These are phyloP conservation scores for Xyrauchen texanus DNA, from an alignment of 2,113 vertebrate genomes.

Conservation along the genomic window DNA sequence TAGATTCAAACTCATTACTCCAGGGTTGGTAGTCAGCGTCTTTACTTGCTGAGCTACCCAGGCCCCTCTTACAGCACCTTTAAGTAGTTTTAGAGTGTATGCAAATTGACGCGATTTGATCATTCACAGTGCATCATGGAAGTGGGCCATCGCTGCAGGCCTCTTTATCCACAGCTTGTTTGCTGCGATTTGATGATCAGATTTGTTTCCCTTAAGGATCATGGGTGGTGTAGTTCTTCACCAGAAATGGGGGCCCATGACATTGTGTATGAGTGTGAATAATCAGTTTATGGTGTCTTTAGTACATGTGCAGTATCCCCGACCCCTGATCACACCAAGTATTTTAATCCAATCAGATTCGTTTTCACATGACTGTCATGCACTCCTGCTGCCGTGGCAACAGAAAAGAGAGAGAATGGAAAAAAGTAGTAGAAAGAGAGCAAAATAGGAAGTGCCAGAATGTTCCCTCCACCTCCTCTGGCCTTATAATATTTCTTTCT, in stretches of 20 bases:
- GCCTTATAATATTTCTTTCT: conserved; percentile 37
- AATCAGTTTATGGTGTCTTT: conserved; percentile 44
- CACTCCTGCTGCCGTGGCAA: conserved; percentile 73
- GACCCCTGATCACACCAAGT: conserved; percentile 77
- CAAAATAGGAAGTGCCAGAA: background rate
- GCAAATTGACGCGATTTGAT: too few species aligned
- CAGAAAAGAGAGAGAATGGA: conserved; percentile 59
- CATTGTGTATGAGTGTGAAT: conserved; percentile 33
- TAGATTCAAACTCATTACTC: too few species aligned
- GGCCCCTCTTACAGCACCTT: too few species aligned
- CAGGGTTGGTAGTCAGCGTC: too few species aligned
- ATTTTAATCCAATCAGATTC: conserved; percentile 83
- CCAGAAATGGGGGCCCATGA: background rate
- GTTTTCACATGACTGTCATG: conserved; percentile 83
- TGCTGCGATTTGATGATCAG: too few species aligned
- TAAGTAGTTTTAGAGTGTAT: too few species aligned
- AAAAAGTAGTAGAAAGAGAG: conserved; percentile 46
- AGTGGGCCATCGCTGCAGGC: too few species aligned
- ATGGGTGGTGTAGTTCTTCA: too few species aligned
- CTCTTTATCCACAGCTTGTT: too few species aligned
- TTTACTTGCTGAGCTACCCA: too few species aligned
- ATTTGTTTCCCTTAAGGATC: too few species aligned
- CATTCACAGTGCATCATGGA: too few species aligned
- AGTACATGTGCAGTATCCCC: conserved; percentile 63
- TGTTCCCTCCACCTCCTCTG: conserved; percentile 35